A percentile compares a stretch with the other conserved stretches of the same genome.
These are phyloP conservation scores for Monochamus alternatus DNA, from an alignment of 2,888 invertebrate genomes.

Conservation along the genomic window DNA sequence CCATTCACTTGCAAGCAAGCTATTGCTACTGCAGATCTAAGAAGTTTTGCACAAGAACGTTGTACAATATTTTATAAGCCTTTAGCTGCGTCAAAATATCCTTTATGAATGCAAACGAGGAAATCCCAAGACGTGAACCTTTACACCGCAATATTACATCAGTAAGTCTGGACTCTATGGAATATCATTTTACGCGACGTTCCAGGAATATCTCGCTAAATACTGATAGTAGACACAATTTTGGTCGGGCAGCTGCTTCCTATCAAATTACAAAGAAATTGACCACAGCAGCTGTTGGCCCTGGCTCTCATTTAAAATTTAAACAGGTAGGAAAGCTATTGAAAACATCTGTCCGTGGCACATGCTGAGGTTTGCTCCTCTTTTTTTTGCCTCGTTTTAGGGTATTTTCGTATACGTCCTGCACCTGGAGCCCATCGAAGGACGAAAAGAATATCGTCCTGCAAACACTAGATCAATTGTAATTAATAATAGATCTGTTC, in stretches of 20 bases:
- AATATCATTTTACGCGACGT: neutral
- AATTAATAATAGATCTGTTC: too few relatives aligned
- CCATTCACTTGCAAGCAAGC: too few relatives aligned
- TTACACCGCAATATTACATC: neutral
- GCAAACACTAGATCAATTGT: too few relatives aligned
- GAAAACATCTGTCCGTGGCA: slow-evolving; percentile 16
- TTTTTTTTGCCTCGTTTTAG: neutral
- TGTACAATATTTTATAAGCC: too few relatives aligned
- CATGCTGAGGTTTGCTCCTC: neutral
- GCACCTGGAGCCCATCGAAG: too few relatives aligned
- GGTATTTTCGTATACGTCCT: neutral
- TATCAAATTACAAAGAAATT: neutral
- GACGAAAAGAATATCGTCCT: too few relatives aligned
- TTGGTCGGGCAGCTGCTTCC: slow-evolving; percentile 17
- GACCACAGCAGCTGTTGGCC: slow-evolving; percentile 23
- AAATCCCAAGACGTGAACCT: too few relatives aligned
- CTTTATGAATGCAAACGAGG: too few relatives aligned
- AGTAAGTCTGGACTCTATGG: neutral
- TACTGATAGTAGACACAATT: neutral
- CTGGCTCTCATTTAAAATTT: slow-evolving; percentile 8
- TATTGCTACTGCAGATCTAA: too few relatives aligned
- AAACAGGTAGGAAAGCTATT: slow-evolving; percentile 15
- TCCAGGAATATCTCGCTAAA: neutral
- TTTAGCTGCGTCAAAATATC: too few relatives aligned
- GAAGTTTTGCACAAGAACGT: too few relatives aligned